Percentiles rank a stretch among this genome's conserved stretches.
Conservation (phyloP, 1,140 invertebrate species). For the Chlorops oryzae region DNA sequence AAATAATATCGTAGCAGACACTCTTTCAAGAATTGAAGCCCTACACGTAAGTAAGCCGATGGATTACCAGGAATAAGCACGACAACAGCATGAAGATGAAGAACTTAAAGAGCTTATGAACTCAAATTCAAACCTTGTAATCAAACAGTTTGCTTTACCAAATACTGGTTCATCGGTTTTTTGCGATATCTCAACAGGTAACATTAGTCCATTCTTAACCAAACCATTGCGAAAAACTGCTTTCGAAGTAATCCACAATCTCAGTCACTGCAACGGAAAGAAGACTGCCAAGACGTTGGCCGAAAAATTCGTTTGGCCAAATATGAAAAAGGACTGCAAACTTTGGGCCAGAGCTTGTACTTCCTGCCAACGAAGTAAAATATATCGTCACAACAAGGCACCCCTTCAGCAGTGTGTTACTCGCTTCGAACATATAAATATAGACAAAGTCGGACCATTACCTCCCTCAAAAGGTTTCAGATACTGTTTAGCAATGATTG, state of each 20-base stretch:
- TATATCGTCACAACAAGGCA: constrained; percentile 4
- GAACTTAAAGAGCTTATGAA: constrained; percentile 5
- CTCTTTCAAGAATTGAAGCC: constrained; percentile 34
- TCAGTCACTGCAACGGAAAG: no score
- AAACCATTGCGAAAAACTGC: background rate
- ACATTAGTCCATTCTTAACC: background rate
- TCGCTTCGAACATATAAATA: no score
- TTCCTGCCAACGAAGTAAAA: constrained; percentile 8
- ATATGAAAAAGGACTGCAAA: background rate
- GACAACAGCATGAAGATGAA: constrained; percentile 2
- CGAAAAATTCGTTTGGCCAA: background rate
- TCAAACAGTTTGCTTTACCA: background rate
- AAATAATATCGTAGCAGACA: constrained; percentile 38
- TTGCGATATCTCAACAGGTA: constrained; percentile 12
- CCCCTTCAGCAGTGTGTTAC: background rate
- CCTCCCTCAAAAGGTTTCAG: constrained; percentile 7
- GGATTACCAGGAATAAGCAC: background rate
- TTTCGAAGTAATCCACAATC: constrained; percentile 4
- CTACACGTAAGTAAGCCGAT: no score
- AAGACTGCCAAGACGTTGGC: background rate
- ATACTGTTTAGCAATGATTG: constrained; percentile 29
- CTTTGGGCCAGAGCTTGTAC: no score
- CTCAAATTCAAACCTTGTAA: background rate
- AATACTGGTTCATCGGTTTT: background rate
- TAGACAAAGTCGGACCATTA: no score